Evolutionary conservation across 2,797 vertebrate genomes (phyloP).

Genomic region (Leucoraja ocellata): DNA sequence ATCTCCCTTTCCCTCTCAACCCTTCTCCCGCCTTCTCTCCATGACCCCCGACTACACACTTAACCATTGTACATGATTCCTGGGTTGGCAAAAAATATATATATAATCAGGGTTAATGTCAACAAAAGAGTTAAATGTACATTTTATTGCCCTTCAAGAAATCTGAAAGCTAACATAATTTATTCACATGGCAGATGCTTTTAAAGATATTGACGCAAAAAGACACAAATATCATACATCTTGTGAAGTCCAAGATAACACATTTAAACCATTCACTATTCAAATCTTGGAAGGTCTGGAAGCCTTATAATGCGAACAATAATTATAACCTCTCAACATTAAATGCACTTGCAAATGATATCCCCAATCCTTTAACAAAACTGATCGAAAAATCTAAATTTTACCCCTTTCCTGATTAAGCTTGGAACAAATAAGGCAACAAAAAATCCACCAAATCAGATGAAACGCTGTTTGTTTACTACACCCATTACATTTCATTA

Average conservation of each 20-base stretch:
- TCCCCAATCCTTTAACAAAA: background rate
- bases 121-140: background rate
- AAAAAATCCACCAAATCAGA: background rate
- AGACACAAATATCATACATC: background rate
- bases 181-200: background rate
- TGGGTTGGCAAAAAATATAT: background rate
- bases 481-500: background rate
- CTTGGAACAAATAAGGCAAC: no score
- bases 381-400: no score
- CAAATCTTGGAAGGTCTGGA: background rate
- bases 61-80: background rate
- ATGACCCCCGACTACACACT: background rate
- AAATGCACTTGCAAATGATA: background rate
- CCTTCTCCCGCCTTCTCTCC: no score
- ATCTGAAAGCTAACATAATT: background rate
- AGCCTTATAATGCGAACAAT: background rate
- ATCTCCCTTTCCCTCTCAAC: no score
- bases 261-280: background rate
- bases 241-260: background rate
- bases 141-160: background rate
- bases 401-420: background rate
- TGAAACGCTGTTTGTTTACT: background rate
- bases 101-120: background rate
- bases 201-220: background rate
- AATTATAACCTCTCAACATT: background rate